These are phyloP conservation scores for Syrmaticus mikado DNA, from an alignment of 2,113 vertebrate species.

Conservation along the genomic window DNA sequence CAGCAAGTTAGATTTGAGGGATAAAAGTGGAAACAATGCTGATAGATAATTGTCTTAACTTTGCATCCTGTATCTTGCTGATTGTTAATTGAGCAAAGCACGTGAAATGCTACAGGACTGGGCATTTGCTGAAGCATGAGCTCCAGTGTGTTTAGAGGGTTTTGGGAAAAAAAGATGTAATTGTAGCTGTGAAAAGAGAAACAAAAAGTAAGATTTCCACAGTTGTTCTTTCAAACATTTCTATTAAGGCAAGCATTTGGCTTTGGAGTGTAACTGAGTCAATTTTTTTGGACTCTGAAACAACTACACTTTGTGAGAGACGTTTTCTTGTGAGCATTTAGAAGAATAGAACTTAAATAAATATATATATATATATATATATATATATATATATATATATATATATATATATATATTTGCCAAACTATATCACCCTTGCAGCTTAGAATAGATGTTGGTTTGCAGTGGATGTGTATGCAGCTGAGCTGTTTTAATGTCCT, in stretches of 20 bases:
- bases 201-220: background rate
- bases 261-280: background rate
- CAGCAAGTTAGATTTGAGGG: background rate
- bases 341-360: background rate
- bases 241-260: background rate
- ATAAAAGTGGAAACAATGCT: background rate
- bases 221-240: background rate
- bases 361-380: no score
- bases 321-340: background rate
- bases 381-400: no score
- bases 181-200: background rate
- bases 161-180: background rate
- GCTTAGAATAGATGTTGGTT: background rate
- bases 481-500: background rate
- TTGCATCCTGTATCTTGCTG: background rate
- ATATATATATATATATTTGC: background rate
- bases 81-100: background rate
- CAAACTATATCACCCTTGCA: background rate
- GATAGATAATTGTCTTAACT: background rate
- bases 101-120: background rate
- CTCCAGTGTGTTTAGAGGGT: background rate
- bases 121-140: conserved; percentile 17
- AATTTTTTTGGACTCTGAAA: background rate
- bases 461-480: background rate
- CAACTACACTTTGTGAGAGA: background rate